These are phyloP conservation scores for Lordiphosa andalusiaca DNA, from an alignment of 2,888 invertebrate genomes.

Conservation along the genomic window DNA sequence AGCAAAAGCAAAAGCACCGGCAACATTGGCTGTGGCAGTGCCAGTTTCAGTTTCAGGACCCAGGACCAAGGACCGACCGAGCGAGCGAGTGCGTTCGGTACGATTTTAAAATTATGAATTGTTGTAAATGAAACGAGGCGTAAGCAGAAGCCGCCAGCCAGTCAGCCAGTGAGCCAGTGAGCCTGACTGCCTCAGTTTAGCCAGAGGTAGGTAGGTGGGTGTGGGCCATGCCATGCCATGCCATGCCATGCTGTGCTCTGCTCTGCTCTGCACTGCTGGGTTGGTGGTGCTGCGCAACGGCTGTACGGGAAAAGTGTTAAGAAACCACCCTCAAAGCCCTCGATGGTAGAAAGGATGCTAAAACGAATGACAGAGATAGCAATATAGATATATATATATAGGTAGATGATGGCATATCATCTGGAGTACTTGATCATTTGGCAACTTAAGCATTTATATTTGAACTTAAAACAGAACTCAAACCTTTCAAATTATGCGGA, in stretches of 20 bases:
- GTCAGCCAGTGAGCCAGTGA: slow-evolving; percentile 14
- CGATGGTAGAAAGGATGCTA: neutral
- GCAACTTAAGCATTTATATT: too few species aligned
- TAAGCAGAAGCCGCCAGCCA: slow-evolving; percentile 27
- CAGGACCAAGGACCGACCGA: slow-evolving; percentile 21
- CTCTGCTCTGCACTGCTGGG: slow-evolving; percentile 6
- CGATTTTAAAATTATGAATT: slow-evolving; percentile 70
- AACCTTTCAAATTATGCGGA: too few species aligned
- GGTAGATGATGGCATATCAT: too few species aligned
- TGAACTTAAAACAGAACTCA: too few species aligned
- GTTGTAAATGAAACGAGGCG: slow-evolving; percentile 61
- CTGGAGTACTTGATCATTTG: too few species aligned
- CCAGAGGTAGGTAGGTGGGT: slow-evolving; percentile 16
- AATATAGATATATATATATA: too few species aligned
- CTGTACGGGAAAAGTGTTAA: slow-evolving; percentile 32
- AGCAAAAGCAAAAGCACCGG: slow-evolving; percentile 6
- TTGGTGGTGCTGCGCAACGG: slow-evolving; percentile 52
- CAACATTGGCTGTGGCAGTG: slow-evolving; percentile 24
- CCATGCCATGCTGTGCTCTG: slow-evolving; percentile 13
- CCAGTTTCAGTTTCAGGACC: slow-evolving; percentile 18
- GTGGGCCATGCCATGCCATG: slow-evolving; percentile 14
- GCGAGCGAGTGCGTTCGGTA: slow-evolving; percentile 45
- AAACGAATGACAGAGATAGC: too few species aligned
- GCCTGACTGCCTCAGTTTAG: slow-evolving; percentile 13
- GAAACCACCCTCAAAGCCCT: slow-evolving; percentile 8